Evolutionary conservation across 2,113 vertebrate genomes (phyloP).

Genomic region (Burhinus oedicnemus): DNA sequence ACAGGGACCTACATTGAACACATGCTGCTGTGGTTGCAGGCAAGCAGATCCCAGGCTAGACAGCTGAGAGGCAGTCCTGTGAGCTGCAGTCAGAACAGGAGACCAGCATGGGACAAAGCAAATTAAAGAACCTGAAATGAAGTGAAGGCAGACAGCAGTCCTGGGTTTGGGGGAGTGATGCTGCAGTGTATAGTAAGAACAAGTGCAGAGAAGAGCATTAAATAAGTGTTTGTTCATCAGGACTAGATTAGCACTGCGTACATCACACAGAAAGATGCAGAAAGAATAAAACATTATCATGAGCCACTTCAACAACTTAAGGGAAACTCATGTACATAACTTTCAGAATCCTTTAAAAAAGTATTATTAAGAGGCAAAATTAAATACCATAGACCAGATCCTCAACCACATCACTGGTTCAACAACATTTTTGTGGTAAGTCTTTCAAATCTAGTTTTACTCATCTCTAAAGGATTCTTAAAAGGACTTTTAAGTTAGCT

Average conservation of each 20-base stretch:
- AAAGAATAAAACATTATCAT: neutral
- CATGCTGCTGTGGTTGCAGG: neutral
- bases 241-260: neutral
- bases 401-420: neutral
- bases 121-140: neutral
- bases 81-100: neutral
- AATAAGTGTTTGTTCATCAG: neutral
- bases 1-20: neutral
- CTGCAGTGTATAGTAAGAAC: neutral
- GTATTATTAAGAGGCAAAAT: neutral
- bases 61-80: neutral
- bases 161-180: neutral
- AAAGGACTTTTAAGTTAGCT: neutral
- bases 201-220: neutral
- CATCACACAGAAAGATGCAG: neutral
- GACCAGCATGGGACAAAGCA: neutral
- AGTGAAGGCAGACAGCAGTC: neutral
- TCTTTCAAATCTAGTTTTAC: conserved; percentile 21
- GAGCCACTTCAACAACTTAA: neutral
- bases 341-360: neutral
- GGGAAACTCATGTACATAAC: neutral
- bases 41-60: accelerated
- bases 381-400: neutral
- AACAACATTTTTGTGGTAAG: neutral
- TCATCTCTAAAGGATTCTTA: neutral